A percentile compares a stretch with the other conserved stretches of the same genome.
Conservation (phyloP, 2,113 vertebrate species). For the Micromys minutus region DNA sequence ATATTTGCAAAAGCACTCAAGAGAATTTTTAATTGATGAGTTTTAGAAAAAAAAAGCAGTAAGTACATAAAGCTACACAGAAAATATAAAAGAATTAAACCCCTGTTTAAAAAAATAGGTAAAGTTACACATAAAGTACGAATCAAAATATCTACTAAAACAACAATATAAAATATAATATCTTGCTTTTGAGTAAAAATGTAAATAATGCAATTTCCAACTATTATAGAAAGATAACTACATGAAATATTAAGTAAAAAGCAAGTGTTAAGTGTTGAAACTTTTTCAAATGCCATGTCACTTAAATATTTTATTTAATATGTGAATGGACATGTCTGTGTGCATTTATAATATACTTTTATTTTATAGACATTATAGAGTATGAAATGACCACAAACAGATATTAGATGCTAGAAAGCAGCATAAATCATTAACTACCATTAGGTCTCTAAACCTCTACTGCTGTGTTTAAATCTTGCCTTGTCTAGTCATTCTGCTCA, state of each 20-base stretch:
- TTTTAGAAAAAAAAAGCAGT: not conserved
- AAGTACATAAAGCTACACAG: not conserved
- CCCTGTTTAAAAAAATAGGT: not conserved
- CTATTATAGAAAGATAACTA: not conserved
- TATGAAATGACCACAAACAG: too few relatives aligned
- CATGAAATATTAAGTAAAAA: not conserved
- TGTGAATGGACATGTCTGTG: not conserved
- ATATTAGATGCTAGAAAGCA: not conserved
- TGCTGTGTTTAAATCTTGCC: not conserved
- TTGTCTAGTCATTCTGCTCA: not conserved
- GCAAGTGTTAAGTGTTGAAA: too few relatives aligned
- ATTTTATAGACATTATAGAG: not conserved
- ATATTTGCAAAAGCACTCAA: not conserved
- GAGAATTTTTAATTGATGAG: not conserved
- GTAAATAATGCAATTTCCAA: not conserved
- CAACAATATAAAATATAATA: not conserved
- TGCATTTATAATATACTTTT: not conserved
- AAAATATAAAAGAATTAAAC: not conserved
- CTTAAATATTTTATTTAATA: not conserved
- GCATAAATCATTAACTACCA: not conserved
- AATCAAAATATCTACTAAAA: not conserved
- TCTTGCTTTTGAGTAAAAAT: conserved; percentile 3
- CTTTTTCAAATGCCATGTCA: not conserved
- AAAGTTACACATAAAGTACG: not conserved
- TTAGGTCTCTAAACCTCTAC: not conserved